Evolutionary conservation across 2,888 invertebrate genomes (phyloP).

Genomic region (Xylocampa areola): DNA sequence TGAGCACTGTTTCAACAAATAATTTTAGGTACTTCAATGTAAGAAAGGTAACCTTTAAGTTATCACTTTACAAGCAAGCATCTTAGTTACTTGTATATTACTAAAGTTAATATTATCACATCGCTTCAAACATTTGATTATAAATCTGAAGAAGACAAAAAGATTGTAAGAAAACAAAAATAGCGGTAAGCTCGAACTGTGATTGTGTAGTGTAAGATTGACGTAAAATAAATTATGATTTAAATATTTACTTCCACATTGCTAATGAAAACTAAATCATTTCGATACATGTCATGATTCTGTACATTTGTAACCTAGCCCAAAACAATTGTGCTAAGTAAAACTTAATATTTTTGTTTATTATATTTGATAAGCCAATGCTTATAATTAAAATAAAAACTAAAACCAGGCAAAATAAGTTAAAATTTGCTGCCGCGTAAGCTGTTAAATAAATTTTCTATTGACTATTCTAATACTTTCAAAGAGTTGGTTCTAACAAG

Average conservation of each 20-base stretch:
- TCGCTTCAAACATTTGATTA: slow-evolving; percentile 30
- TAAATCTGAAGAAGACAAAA: no score
- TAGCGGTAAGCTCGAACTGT: not conserved
- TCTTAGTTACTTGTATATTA: slow-evolving; percentile 25
- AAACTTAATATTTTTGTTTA: not conserved
- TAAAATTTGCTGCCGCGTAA: slow-evolving; percentile 27
- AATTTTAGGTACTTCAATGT: slow-evolving; percentile 38
- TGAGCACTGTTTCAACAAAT: slow-evolving; percentile 49
- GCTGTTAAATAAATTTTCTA: slow-evolving; percentile 22
- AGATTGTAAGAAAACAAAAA: slow-evolving; percentile 9
- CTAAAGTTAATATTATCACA: slow-evolving; percentile 56
- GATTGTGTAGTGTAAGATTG: not conserved
- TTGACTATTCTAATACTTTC: slow-evolving; percentile 39
- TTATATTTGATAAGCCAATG: not conserved
- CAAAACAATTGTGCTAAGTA: slow-evolving; percentile 7
- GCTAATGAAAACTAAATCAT: not conserved
- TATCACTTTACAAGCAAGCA: slow-evolving; percentile 37
- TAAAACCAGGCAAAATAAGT: slow-evolving; percentile 4
- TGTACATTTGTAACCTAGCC: slow-evolving; percentile 8
- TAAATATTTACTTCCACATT: not conserved
- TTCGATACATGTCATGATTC: not conserved
- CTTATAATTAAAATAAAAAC: slow-evolving; percentile 7
- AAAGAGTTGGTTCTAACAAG: slow-evolving; percentile 30
- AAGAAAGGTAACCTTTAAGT: slow-evolving; percentile 37
- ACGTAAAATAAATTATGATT: not conserved